Evolutionary conservation across 2,888 invertebrate species (phyloP).

Genomic region (Pristionchus mayeri): DNA sequence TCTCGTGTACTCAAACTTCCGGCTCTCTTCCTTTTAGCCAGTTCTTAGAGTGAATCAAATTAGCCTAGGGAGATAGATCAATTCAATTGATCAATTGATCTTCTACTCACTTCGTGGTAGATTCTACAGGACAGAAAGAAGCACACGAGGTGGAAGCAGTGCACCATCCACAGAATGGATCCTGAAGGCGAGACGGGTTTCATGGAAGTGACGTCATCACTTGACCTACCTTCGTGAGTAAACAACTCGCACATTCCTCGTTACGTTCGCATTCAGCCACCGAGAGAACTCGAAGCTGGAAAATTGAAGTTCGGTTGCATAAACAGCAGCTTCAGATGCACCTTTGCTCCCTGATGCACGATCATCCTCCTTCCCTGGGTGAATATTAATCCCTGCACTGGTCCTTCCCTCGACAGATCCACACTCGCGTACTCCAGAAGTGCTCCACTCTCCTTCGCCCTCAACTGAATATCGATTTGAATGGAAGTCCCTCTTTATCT

Average conservation of each 20-base stretch:
- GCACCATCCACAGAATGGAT: constrained; percentile 79
- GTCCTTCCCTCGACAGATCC: neutral
- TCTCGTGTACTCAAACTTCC: no score
- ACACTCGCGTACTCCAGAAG: constrained; percentile 15
- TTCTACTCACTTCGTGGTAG: constrained; percentile 3
- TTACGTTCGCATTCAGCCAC: constrained; percentile 15
- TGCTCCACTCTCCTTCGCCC: constrained; percentile 38
- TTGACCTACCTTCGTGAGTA: constrained; percentile 5
- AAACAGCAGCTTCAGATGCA: neutral
- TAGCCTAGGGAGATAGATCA: no score
- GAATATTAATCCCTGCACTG: constrained; percentile 21
- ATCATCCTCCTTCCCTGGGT: neutral
- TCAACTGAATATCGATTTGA: constrained; percentile 6
- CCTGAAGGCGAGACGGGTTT: constrained; percentile 53
- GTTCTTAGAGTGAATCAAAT: no score
- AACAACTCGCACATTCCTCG: constrained; percentile 27
- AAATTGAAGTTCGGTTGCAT: neutral
- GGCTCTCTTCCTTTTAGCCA: no score
- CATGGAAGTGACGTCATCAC: neutral
- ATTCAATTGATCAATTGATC: no score
- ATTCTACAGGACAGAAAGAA: neutral
- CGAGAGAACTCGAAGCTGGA: constrained; percentile 37
- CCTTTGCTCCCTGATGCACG: constrained; percentile 37
- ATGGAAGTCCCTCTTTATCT: neutral
- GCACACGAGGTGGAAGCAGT: constrained; percentile 76